These are phyloP conservation scores for Endomychus coccineus DNA, from an alignment of 2,888 invertebrate species.

Conservation along the genomic window DNA sequence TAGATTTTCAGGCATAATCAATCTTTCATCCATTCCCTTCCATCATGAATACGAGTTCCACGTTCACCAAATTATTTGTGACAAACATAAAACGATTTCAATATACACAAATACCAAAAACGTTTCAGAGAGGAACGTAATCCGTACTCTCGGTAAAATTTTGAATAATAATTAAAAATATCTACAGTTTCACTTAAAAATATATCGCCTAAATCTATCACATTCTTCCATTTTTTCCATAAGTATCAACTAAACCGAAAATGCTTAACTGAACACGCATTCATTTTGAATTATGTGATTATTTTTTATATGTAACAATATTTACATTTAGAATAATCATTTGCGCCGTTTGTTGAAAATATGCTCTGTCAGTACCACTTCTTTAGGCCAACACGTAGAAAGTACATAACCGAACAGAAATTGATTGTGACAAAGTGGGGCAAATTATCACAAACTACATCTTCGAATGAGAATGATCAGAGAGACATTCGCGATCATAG, in stretches of 20 bases:
- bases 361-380: conserved; percentile 1
- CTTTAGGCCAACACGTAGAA: too few relatives aligned
- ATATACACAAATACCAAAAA: conserved; percentile 35
- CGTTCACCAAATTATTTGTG: conserved; percentile 33
- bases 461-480: too few relatives aligned
- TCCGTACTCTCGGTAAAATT: conserved; percentile 44
- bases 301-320: conserved; percentile 48
- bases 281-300: conserved; percentile 35
- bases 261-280: conserved; percentile 8
- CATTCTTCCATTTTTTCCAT: conserved; percentile 31
- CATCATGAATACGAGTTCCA: conserved; percentile 28
- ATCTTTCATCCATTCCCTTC: neutral
- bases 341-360: conserved; percentile 16
- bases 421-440: too few relatives aligned
- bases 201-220: conserved; percentile 33
- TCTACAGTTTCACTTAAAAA: conserved; percentile 35
- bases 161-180: conserved; percentile 36
- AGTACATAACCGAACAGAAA: too few relatives aligned
- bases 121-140: conserved; percentile 42
- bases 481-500: too few relatives aligned
- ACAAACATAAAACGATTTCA: conserved; percentile 34
- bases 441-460: too few relatives aligned
- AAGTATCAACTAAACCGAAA: conserved; percentile 17
- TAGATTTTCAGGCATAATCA: neutral
- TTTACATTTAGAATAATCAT: conserved; percentile 52